Conservation (phyloP, 2,113 vertebrate genomes). For the Melozone crissalis region DNA sequence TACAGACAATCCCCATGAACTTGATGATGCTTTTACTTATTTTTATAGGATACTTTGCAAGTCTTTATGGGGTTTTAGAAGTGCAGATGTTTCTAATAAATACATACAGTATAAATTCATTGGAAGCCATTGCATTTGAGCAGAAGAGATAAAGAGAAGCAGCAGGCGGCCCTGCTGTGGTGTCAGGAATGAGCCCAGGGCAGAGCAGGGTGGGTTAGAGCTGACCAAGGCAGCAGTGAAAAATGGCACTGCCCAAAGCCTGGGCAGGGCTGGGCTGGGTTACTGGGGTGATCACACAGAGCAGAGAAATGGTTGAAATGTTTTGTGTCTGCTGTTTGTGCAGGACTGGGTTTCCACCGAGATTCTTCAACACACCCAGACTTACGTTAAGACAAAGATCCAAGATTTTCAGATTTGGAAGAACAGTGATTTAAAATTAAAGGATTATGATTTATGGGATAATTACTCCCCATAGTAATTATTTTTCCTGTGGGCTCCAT, state of each 20-base stretch:
- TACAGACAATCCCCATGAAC: neutral
- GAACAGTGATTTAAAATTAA: neutral
- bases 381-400: rapidly evolving
- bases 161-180: neutral
- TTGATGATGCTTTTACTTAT: neutral
- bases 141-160: neutral
- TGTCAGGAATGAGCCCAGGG: neutral
- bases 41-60: neutral
- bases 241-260: neutral
- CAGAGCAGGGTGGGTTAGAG: neutral
- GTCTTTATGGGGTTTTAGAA: neutral
- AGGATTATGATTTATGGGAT: neutral
- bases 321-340: neutral
- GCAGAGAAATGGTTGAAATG: neutral
- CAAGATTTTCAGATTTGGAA: neutral
- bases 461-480: neutral
- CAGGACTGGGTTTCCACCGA: neutral
- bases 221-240: neutral
- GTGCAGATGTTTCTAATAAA: neutral
- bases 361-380: neutral
- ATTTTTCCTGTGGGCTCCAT: neutral
- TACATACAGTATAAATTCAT: neutral
- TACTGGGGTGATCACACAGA: neutral
- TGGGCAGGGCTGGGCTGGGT: neutral
- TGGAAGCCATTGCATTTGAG: neutral